Evolutionary conservation across 2,113 vertebrate genomes (phyloP), one percentile per base, ranked within the genome.

Genomic region (Myxocyprinus asiaticus): DNA sequence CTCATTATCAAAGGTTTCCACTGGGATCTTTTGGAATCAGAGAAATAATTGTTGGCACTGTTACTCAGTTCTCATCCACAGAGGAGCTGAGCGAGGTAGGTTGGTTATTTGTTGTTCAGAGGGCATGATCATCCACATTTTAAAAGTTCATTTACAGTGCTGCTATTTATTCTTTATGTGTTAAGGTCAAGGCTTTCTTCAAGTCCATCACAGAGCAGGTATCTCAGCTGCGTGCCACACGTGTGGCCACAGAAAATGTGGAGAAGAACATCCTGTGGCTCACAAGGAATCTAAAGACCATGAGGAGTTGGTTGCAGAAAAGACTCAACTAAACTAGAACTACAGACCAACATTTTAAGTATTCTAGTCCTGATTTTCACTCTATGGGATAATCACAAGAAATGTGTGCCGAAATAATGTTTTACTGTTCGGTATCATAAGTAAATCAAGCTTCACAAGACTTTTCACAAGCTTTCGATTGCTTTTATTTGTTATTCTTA

Each of bases 181-280:
- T 42, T n/a, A 81, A 94, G 93, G 88, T 94, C 67, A 87, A 90
- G 85, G 59, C 75, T 53, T 94, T 94, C 85, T 94, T 94, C 88
- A 82, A 90, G 59, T 92, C 92, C 22, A 91, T 92, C 80, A 88
- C 84, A 83, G 89, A 94, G 47, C 88, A 94, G 48, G 80, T 87
- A 0, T 90, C 89, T 72, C 90, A 94, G 81, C 88, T 94, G 42
- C 92, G 88, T 67, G 83, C 77, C 45, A 89, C 90, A 55, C 91
- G 91, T 79, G 59, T 93, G 72, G 91, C 91, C n/a, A 55, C 92
- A 50, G 93, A 94, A 75, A 93, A 90, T 15, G 22, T 94, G 69
- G 84, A 91, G 81, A 94, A 94, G 81, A 94, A 94, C 80, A 86
- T 94, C 44, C 82, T 88, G 73, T 94, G 92, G 92, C 58, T 93